phyloP scores from a whole-genome alignment of 2,888 invertebrate genomes.

The Synergus japonicus region DNA sequence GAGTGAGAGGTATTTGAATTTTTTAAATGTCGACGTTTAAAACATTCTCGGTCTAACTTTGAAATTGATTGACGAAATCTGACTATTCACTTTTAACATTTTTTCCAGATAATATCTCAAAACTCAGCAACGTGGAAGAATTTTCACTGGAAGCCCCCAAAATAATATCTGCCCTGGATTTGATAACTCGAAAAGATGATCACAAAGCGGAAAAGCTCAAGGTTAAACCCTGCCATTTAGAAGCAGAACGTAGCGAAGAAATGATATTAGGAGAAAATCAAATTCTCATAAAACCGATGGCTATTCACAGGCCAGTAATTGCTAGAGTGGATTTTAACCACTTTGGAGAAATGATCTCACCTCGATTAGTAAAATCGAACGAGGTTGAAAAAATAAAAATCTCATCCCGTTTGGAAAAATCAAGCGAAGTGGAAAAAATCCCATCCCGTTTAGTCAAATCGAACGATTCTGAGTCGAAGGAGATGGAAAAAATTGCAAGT shows the following conservation, averaged over 20 bases:
- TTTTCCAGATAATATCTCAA: slow-evolving; percentile 11
- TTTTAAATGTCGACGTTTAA: background rate
- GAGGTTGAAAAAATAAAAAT: slow-evolving; percentile 13
- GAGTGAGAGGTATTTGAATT: slow-evolving; percentile 52
- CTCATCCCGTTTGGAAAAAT: slow-evolving; percentile 3
- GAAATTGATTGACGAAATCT: background rate
- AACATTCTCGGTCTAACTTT: background rate
- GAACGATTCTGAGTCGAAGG: background rate
- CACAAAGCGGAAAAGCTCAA: background rate
- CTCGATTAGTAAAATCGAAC: slow-evolving; percentile 5
- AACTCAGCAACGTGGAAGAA: slow-evolving; percentile 15
- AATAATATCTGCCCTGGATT: slow-evolving; percentile 33
- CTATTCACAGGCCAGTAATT: slow-evolving; percentile 61
- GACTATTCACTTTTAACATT: background rate
- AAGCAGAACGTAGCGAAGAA: slow-evolving; percentile 24
- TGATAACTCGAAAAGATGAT: slow-evolving; percentile 22
- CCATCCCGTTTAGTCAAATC: background rate
- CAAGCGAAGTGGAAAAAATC: slow-evolving; percentile 1
- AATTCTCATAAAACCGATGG: slow-evolving; percentile 62
- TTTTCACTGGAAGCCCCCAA: slow-evolving; percentile 25
- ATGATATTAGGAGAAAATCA: slow-evolving; percentile 59
- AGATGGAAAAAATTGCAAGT: background rate
- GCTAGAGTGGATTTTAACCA: slow-evolving; percentile 62
- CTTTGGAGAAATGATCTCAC: slow-evolving; percentile 11
- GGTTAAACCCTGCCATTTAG: background rate